phyloP scores from a whole-genome alignment of 2,797 vertebrate genomes.

The Pangasius macronema region DNA sequence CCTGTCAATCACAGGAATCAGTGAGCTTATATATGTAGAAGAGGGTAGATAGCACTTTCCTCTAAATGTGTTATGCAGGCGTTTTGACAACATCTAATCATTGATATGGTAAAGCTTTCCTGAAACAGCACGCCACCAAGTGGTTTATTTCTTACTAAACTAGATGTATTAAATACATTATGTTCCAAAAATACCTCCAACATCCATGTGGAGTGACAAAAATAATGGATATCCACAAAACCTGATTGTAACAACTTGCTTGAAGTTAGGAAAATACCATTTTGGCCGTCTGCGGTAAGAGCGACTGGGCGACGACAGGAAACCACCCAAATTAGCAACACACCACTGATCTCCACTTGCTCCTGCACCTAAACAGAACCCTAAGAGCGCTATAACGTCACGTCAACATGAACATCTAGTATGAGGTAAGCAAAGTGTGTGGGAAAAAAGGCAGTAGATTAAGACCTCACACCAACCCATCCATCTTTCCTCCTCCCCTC shows the following conservation, averaged over 20 bases:
- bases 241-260: not conserved
- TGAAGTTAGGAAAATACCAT: not conserved
- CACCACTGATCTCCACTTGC: not conserved
- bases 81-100: not conserved
- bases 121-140: not conserved
- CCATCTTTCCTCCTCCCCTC: conserved; percentile 27
- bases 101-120: not conserved
- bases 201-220: not conserved
- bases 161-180: not conserved
- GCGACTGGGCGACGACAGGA: not conserved
- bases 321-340: conserved; percentile 10
- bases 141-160: not conserved
- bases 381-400: not conserved
- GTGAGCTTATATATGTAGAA: not conserved
- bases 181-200: not conserved
- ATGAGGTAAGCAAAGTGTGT: conserved; percentile 20
- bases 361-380: not conserved
- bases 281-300: not conserved
- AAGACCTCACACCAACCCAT: conserved; percentile 39
- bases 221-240: not conserved
- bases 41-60: not conserved
- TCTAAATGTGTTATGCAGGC: not conserved
- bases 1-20: not conserved
- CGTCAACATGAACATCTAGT: not conserved
- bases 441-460: conserved; percentile 29